Base-by-base conservation (phyloP, 2,113 vertebrate species). In the Hydrolagus affinis region DNA sequence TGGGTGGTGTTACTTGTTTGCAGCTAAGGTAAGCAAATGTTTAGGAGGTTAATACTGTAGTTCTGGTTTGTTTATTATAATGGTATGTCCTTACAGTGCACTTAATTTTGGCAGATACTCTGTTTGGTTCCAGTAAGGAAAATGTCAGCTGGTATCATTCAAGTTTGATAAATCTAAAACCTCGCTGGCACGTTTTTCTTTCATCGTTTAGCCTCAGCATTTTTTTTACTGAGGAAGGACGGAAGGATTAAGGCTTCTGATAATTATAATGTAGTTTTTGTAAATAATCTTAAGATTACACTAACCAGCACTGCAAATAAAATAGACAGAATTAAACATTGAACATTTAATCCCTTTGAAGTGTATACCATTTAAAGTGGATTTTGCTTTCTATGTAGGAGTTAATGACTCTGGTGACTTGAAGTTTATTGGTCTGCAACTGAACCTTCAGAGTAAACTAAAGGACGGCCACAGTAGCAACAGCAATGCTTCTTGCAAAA, bases 61-160 rank as follows among this genome's bases (percentile, higher is more conserved):
- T 30, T 68, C 25, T 21, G 78, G 60, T 32, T 83, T 15, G 25
- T 98, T 57, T 94, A 98, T 90, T 97, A 96, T 88, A 87, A 88
- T 4, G 89, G 97, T 98, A 94, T 93, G 93, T 4, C 60, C 3
- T 28, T 85, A 0, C 68, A 56, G 68, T 56, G n/a, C 32, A 70
- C 44, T 85, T 78, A 64, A 77, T 86, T 78, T 64, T 78, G 62
- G 19, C 60, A 70, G 73, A 80, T 73, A 70, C 70, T 85, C 71
- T 85, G 57, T 85, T 86, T 86, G 66, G 85, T 85, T 85, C 28
- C 23, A 86, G 62, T 19, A 8, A 32, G 12, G 56, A 60, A 85
- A 85, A 87, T 71, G 85, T 86, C 87, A 87, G 66, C 78, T 86
- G 77, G 64, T 62, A 44, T 87, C 86, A 86, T 87, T 86, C 69